A percentile compares a stretch with the other conserved stretches of the same genome.
Evolutionary conservation across 1,140 invertebrate species (phyloP).

Genomic region (Drosophila varians): DNA sequence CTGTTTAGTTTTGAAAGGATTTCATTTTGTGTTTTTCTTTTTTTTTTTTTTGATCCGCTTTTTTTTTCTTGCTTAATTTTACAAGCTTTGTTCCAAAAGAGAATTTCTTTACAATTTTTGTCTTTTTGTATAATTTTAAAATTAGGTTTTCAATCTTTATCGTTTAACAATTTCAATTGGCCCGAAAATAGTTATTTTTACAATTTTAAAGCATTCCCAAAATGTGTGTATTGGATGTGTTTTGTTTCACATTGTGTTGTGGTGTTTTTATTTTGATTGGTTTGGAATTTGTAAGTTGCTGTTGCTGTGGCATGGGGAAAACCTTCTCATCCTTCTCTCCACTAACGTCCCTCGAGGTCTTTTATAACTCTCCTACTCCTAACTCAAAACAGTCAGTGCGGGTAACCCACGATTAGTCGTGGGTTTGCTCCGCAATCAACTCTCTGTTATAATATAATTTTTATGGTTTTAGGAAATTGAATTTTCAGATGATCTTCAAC

Average conservation of each 20-base stretch:
- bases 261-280: conserved; percentile 18
- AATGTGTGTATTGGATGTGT: conserved; percentile 45
- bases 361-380: conserved; percentile 45
- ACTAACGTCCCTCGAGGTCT: conserved; percentile 44
- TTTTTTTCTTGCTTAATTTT: conserved; percentile 65
- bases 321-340: conserved; percentile 65
- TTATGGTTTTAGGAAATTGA: conserved; percentile 44
- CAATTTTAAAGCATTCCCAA: conserved; percentile 73
- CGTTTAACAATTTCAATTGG: conserved; percentile 64
- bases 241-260: conserved; percentile 18
- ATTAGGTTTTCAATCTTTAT: conserved; percentile 57
- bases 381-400: conserved; percentile 69
- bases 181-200: conserved; percentile 68
- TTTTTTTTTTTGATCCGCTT: conserved; percentile 43
- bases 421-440: conserved; percentile 35
- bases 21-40: conserved; percentile 32
- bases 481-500: conserved; percentile 76
- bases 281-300: conserved; percentile 35
- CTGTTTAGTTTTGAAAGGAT: conserved; percentile 56
- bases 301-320: conserved; percentile 51
- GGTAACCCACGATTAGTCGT: conserved; percentile 6
- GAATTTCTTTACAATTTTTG: conserved; percentile 51
- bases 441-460: conserved; percentile 51
- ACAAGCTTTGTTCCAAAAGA: conserved; percentile 50
- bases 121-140: conserved; percentile 54